phyloP scores from a whole-genome alignment of 2,888 invertebrate genomes.

The Lobophora halterata region DNA sequence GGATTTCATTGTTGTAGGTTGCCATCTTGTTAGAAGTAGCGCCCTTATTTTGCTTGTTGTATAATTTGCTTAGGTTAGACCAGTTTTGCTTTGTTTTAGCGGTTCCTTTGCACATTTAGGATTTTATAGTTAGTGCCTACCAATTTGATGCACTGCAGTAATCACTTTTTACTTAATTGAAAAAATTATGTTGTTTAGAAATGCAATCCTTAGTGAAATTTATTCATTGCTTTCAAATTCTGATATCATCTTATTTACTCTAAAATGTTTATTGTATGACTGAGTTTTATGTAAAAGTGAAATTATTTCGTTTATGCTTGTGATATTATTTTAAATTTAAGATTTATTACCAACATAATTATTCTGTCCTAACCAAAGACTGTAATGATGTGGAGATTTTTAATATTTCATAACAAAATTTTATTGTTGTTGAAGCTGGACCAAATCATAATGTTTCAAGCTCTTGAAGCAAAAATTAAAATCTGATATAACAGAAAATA shows the following conservation, averaged over 20 bases:
- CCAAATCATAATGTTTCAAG: slow-evolving; percentile 59
- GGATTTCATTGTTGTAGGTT: slow-evolving; percentile 42
- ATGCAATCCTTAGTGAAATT: too few relatives aligned
- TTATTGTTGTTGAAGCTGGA: slow-evolving; percentile 71
- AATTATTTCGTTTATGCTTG: slow-evolving; percentile 67
- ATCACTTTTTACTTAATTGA: too few relatives aligned
- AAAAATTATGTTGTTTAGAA: slow-evolving; percentile 26
- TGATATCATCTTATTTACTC: too few relatives aligned
- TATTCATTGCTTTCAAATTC: slow-evolving; percentile 12
- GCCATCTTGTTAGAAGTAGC: slow-evolving; percentile 43
- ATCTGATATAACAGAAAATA: slow-evolving; percentile 5
- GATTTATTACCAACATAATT: slow-evolving; percentile 49
- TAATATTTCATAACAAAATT: slow-evolving; percentile 51
- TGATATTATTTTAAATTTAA: slow-evolving; percentile 74
- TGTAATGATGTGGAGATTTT: slow-evolving; percentile 64
- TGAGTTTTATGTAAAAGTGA: slow-evolving; percentile 39
- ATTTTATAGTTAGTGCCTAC: slow-evolving; percentile 39
- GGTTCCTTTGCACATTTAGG: slow-evolving; percentile 25
- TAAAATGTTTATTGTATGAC: slow-evolving; percentile 40
- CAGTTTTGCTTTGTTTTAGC: slow-evolving; percentile 27
- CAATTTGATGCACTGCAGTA: too few relatives aligned
- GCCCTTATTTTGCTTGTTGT: slow-evolving; percentile 41
- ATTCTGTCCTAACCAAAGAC: slow-evolving; percentile 79
- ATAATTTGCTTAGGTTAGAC: slow-evolving; percentile 34
- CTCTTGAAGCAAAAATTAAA: slow-evolving; percentile 23